These are phyloP conservation scores for Cephus pygmeus DNA, from an alignment of 2,888 invertebrate species.

Conservation along the genomic window DNA sequence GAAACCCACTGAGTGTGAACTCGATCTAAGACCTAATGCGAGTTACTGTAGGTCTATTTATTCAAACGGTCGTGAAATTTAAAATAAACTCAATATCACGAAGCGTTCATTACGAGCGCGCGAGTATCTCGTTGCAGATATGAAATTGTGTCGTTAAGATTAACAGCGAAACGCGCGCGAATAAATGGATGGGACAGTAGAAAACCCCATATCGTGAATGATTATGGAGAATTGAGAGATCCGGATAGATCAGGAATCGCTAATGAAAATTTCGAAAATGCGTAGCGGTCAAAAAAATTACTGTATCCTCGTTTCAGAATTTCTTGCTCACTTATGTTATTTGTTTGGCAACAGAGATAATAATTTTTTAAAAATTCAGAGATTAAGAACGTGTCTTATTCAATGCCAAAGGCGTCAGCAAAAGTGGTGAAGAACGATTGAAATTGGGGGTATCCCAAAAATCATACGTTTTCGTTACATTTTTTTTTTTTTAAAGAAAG, in stretches of 20 bases:
- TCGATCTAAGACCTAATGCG: background rate
- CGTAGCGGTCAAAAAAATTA: background rate
- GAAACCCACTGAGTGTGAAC: background rate
- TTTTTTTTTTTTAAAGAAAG: conserved; percentile 31
- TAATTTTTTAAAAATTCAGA: background rate
- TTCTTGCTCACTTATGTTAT: background rate
- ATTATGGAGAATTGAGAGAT: background rate
- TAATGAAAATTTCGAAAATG: background rate
- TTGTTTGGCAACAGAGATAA: background rate
- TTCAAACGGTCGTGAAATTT: background rate
- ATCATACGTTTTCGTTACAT: background rate
- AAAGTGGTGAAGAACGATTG: background rate
- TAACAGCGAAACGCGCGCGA: background rate
- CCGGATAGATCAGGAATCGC: background rate
- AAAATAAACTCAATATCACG: background rate
- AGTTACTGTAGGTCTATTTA: background rate
- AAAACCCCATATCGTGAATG: background rate
- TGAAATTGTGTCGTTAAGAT: background rate
- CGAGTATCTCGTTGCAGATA: background rate
- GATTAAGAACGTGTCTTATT: background rate
- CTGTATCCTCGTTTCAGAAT: background rate
- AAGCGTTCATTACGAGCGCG: background rate
- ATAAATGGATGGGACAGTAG: background rate
- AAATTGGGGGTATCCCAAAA: background rate
- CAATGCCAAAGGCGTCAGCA: background rate